Percentiles rank a stretch among this genome's conserved stretches.
These are phyloP conservation scores for Himantopus leucocephalus DNA, from an alignment of 2,113 vertebrate species.

Conservation along the genomic window DNA sequence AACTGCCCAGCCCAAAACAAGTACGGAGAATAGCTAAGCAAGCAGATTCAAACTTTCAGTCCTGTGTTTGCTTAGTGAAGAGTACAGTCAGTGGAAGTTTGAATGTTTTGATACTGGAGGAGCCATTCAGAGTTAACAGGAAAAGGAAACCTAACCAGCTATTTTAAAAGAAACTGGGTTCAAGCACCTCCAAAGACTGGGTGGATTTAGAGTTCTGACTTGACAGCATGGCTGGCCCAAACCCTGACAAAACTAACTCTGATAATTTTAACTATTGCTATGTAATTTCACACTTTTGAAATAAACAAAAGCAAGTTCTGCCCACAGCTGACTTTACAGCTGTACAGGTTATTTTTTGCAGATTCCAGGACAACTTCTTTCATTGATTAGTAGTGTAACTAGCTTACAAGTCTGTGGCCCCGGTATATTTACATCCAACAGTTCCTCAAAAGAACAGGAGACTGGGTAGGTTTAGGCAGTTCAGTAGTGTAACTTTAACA, in stretches of 20 bases:
- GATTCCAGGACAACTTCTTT: neutral
- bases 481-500: neutral
- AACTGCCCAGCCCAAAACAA: neutral
- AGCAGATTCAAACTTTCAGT: neutral
- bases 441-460: neutral
- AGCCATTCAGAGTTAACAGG: neutral
- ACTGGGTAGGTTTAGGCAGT: neutral
- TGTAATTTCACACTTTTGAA: neutral
- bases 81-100: neutral
- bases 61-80: neutral
- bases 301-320: neutral
- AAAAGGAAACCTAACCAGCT: neutral
- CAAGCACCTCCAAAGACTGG: neutral
- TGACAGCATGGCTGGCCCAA: neutral
- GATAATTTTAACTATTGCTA: neutral
- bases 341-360: neutral
- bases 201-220: neutral
- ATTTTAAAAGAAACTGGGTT: neutral
- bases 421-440: neutral
- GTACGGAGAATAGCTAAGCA: neutral
- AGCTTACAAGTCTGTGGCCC: neutral
- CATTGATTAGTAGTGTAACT: neutral
- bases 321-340: neutral
- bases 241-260: neutral
- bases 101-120: neutral